Conservation (phyloP, 2,113 vertebrate genomes). For the Heterocephalus glaber region DNA sequence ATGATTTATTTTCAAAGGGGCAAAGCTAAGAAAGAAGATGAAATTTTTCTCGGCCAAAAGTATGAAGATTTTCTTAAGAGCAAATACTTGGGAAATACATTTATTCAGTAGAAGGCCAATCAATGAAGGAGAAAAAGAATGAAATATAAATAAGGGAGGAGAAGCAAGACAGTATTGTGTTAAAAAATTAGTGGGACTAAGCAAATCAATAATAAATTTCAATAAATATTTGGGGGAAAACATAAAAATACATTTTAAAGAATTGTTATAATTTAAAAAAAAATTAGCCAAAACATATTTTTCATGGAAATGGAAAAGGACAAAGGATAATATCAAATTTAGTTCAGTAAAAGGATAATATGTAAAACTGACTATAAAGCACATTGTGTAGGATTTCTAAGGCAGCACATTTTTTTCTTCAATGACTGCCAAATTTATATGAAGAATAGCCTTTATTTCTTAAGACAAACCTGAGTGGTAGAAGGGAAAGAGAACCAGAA, state of each 20-base stretch:
- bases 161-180: not conserved
- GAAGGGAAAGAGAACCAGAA: constrained; percentile 23
- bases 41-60: not conserved
- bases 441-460: constrained; percentile 64
- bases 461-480: constrained; percentile 16
- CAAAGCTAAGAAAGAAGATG: constrained; percentile 8
- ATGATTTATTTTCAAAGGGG: not conserved
- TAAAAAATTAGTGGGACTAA: not conserved
- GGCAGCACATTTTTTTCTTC: constrained; percentile 58
- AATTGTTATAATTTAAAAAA: not conserved
- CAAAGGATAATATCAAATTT: constrained; percentile 57
- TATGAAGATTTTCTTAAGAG: not conserved
- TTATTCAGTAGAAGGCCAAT: constrained; percentile 31
- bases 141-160: not conserved
- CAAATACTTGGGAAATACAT: not conserved
- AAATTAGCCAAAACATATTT: constrained; percentile 17
- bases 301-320: constrained; percentile 33
- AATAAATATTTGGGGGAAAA: not conserved
- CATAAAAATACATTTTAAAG: constrained; percentile 7
- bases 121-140: not conserved
- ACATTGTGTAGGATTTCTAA: constrained; percentile 61
- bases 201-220: not conserved
- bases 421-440: constrained; percentile 64
- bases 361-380: not conserved
- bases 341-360: constrained; percentile 64